Percentiles rank a stretch among this genome's conserved stretches.
Conservation (phyloP, 2,888 invertebrate genomes). For the Leptopilina myrica region DNA sequence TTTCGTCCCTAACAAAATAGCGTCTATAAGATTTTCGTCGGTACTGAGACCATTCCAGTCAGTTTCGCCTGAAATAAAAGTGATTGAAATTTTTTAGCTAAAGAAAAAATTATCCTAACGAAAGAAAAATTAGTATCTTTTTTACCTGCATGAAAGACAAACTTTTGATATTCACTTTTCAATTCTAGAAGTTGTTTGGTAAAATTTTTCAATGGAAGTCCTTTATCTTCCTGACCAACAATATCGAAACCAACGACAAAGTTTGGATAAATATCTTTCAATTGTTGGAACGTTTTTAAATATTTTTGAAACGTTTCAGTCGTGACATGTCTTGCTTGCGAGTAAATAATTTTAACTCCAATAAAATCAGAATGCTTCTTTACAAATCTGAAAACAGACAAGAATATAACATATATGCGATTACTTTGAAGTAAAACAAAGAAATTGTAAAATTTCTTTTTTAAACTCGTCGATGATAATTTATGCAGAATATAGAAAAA, state of each 20-base stretch:
- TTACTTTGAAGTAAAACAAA: constrained; percentile 68
- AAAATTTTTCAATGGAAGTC: constrained; percentile 81
- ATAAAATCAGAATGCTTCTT: constrained; percentile 81
- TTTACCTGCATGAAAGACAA: constrained; percentile 82
- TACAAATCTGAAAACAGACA: constrained; percentile 75
- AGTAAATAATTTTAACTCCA: constrained; percentile 85
- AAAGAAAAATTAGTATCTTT: no score
- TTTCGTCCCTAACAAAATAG: constrained; percentile 84
- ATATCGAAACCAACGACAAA: constrained; percentile 88
- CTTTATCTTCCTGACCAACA: constrained; percentile 88
- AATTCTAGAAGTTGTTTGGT: no score
- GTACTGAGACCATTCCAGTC: constrained; percentile 84
- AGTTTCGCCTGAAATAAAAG: constrained; percentile 90
- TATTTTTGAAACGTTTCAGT: constrained; percentile 71
- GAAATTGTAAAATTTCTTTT: no score
- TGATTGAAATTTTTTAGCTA: no score
- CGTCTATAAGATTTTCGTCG: constrained; percentile 87
- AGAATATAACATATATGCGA: constrained; percentile 69
- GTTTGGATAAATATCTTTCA: constrained; percentile 80
- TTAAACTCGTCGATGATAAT: no score
- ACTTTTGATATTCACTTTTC: constrained; percentile 76
- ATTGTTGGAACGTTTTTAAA: constrained; percentile 63
- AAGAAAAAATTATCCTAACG: no score
- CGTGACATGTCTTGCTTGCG: constrained; percentile 71
- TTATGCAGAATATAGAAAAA: neutral